These are phyloP conservation scores for Pseudorasbora parva DNA, from an alignment of 2,113 vertebrate genomes.

Conservation along the genomic window DNA sequence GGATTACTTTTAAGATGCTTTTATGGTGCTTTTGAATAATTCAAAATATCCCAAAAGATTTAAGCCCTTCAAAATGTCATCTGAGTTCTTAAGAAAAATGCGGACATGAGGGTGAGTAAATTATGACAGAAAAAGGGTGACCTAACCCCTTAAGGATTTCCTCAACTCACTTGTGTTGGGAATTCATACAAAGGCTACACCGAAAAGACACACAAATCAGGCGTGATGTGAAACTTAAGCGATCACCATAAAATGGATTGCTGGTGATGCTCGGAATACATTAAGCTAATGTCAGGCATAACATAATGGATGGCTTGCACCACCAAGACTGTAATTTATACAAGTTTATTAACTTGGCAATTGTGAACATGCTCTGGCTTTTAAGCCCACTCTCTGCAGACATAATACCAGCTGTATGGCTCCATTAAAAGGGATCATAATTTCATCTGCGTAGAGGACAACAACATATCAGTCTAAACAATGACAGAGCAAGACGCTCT, in stretches of 20 bases:
- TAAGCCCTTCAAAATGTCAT: background rate
- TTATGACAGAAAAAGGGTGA: background rate
- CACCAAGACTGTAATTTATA: constrained; percentile 41
- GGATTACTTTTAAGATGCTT: background rate
- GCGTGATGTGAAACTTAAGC: constrained; percentile 31
- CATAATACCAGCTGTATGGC: constrained; percentile 7
- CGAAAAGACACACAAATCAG: constrained; percentile 29
- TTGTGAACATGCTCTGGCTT: constrained; percentile 21
- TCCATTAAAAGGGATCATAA: constrained; percentile 26
- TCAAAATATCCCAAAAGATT: background rate
- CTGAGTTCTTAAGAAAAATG: background rate
- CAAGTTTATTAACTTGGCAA: constrained; percentile 43
- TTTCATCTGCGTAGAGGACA: background rate
- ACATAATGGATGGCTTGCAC: constrained; percentile 42
- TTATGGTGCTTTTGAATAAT: background rate
- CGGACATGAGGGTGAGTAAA: background rate
- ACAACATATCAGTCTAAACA: constrained; percentile 7
- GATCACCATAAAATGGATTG: constrained; percentile 36
- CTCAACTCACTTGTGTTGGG: background rate
- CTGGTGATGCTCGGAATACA: constrained; percentile 39
- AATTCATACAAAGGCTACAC: constrained; percentile 1
- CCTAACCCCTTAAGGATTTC: constrained; percentile 10
- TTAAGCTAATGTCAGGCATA: constrained; percentile 42
- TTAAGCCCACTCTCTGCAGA: constrained; percentile 26
- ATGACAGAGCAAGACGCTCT: background rate